Evolutionary conservation across 2,797 vertebrate species (phyloP).

Genomic region (Typhlichthys eigenmanni): DNA sequence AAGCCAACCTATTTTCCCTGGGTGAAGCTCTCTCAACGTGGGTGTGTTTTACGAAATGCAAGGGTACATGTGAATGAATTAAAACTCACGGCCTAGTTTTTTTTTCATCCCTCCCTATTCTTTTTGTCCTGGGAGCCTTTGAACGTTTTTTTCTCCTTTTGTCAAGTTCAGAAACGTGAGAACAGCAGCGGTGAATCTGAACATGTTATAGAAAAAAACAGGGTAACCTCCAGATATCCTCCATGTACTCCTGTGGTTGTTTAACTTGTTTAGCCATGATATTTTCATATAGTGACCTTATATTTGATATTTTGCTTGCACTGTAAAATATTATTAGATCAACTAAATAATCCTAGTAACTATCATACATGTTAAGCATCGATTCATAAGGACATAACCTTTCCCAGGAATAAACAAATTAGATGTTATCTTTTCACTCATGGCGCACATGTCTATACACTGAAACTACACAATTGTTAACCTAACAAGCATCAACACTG

Average conservation of each 20-base stretch:
- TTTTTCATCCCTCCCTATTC: conserved; percentile 26
- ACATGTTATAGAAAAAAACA: conserved; percentile 1
- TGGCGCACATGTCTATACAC: too few species aligned
- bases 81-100: conserved; percentile 61
- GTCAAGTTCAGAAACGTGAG: conserved; percentile 37
- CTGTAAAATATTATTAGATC: too few species aligned
- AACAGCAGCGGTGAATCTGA: conserved; percentile 28
- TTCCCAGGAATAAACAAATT: too few species aligned
- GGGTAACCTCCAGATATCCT: conserved; percentile 14
- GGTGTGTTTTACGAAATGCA: conserved; percentile 56
- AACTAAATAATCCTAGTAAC: too few species aligned
- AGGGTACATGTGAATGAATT: conserved; percentile 62
- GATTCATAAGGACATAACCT: too few species aligned
- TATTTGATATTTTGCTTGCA: too few species aligned
- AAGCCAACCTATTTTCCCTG: conserved; percentile 46
- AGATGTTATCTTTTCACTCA: too few species aligned
- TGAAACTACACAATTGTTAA: too few species aligned
- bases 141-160: conserved; percentile 40
- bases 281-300: too few species aligned
- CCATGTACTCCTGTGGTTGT: conserved; percentile 3
- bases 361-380: too few species aligned
- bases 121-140: conserved; percentile 55
- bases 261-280: too few species aligned
- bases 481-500: too few species aligned
- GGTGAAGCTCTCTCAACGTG: conserved; percentile 42